Evolutionary conservation across 1,140 invertebrate species (phyloP).

Genomic region (Bombus ignitus): DNA sequence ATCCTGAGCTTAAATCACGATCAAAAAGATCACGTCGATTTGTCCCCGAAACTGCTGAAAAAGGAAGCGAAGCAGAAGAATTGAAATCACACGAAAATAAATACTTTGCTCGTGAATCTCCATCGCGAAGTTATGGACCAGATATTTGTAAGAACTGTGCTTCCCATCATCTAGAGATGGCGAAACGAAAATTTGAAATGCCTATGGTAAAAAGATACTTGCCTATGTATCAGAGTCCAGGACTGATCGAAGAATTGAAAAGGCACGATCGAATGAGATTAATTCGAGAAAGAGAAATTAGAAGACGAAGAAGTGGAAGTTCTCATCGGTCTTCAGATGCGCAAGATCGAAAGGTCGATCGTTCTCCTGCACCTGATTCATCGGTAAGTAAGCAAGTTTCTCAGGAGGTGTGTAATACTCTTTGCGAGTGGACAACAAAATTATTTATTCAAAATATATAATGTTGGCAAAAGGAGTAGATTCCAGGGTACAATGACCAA

Average conservation of each 20-base stretch:
- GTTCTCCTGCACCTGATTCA: neutral
- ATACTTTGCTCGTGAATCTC: neutral
- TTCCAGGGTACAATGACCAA: neutral
- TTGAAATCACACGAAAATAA: neutral
- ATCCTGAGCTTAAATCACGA: neutral
- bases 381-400: conserved; percentile 5
- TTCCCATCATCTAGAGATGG: neutral
- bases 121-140: neutral
- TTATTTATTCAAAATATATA: too few species aligned
- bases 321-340: conserved; percentile 11
- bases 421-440: too few species aligned
- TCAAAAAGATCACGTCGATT: too few species aligned
- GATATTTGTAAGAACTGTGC: neutral
- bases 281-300: conserved; percentile 59
- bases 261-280: conserved; percentile 64
- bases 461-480: too few species aligned
- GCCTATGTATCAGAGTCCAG: conserved; percentile 59
- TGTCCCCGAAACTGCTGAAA: neutral
- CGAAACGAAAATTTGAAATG: conserved; percentile 20
- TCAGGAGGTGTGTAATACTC: neutral
- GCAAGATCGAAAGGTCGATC: neutral
- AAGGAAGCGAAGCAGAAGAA: neutral
- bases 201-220: conserved; percentile 60
- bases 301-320: conserved; percentile 5
- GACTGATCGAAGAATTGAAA: conserved; percentile 67